Evolutionary conservation across 2,797 vertebrate species (phyloP).

Genomic region (Poecilia picta): DNA sequence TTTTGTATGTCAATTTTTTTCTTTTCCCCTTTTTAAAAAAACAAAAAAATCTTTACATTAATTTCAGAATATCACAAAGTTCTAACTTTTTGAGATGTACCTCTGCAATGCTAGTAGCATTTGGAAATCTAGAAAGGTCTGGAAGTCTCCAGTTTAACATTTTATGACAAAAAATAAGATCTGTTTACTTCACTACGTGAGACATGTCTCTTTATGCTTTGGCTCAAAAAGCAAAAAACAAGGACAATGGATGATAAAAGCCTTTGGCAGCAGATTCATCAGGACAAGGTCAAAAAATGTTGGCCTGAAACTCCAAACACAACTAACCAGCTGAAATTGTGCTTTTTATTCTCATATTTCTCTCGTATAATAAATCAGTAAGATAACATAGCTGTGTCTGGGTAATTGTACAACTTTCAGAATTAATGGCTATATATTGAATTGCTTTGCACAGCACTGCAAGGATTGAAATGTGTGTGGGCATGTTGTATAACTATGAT

Average conservation of each 20-base stretch:
- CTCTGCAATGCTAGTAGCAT: background rate
- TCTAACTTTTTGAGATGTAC: background rate
- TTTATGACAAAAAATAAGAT: background rate
- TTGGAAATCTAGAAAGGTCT: background rate
- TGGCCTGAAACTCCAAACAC: constrained; percentile 6
- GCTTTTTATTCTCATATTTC: background rate
- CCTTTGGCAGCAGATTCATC: constrained; percentile 5
- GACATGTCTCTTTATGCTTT: background rate
- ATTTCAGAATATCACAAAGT: background rate
- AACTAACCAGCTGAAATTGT: background rate
- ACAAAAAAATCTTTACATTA: background rate
- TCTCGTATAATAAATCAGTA: background rate
- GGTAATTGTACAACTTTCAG: constrained; percentile 11
- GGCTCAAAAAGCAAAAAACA: constrained; percentile 7
- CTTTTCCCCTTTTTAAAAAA: no score
- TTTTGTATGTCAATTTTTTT: no score
- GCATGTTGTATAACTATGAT: background rate
- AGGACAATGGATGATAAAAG: constrained; percentile 1
- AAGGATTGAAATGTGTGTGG: background rate
- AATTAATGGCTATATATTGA: constrained; percentile 25
- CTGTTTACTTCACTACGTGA: background rate
- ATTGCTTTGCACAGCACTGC: constrained; percentile 2
- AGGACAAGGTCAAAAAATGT: constrained; percentile 29
- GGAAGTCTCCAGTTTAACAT: background rate
- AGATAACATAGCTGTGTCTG: constrained; percentile 9